Evolutionary conservation across 2,888 invertebrate species (phyloP).

Genomic region (Andrena bucephala): DNA sequence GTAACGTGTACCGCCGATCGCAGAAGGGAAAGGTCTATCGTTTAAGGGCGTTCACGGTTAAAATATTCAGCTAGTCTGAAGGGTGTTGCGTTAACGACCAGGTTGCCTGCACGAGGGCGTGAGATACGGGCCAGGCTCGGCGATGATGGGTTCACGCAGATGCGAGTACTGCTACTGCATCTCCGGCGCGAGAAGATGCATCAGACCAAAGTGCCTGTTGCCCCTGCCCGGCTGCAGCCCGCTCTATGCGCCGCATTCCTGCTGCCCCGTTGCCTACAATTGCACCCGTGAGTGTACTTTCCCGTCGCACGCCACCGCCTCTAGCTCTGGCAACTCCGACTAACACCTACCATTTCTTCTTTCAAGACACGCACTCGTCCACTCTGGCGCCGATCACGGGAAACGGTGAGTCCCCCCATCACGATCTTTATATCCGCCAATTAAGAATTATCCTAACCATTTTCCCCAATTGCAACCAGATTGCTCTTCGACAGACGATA

Average conservation of each 20-base stretch:
- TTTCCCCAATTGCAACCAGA: too few relatives aligned
- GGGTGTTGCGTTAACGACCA: slow-evolving; percentile 76
- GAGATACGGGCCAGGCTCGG: slow-evolving; percentile 92
- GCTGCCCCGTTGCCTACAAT: slow-evolving; percentile 94
- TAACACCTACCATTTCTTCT: slow-evolving; percentile 35
- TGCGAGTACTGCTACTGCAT: slow-evolving; percentile 96
- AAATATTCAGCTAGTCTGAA: slow-evolving; percentile 26
- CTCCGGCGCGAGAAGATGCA: slow-evolving; percentile 87
- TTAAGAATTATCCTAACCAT: too few relatives aligned
- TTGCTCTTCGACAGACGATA: too few relatives aligned
- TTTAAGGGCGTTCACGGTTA: not conserved
- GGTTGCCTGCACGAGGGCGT: slow-evolving; percentile 91
- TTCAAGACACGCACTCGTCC: slow-evolving; percentile 71
- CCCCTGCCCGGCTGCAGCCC: slow-evolving; percentile 90
- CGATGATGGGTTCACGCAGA: slow-evolving; percentile 91
- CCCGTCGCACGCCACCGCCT: slow-evolving; percentile 19
- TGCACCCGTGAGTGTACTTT: slow-evolving; percentile 85
- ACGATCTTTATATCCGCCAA: not conserved
- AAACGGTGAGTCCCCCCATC: slow-evolving; percentile 75
- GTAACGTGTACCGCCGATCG: slow-evolving; percentile 42
- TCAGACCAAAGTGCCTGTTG: slow-evolving; percentile 92
- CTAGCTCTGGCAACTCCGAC: slow-evolving; percentile 4
- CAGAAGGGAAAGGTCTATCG: not conserved
- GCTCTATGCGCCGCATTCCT: slow-evolving; percentile 88
- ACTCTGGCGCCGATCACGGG: slow-evolving; percentile 74